Base-by-base conservation (phyloP, 2,888 invertebrate species). In the Andrena hattorfiana region DNA sequence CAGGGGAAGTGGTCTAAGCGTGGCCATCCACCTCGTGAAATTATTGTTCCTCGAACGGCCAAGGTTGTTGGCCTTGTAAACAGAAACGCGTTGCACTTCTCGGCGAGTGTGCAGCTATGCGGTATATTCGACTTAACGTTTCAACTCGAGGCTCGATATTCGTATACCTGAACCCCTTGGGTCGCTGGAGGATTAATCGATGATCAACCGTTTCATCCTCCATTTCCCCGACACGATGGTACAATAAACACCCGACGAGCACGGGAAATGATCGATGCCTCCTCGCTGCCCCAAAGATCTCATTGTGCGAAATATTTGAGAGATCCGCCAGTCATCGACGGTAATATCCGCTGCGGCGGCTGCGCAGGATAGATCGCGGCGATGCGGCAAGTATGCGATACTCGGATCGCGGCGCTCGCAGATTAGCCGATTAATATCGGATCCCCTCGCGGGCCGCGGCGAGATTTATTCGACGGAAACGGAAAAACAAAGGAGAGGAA, bases 321-420 rank as follows among this genome's bases (percentile, higher is more conserved):
- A 63, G 42, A 76, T 67, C 42, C 56, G 76, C 76, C 63, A 64
- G 81, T 81, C 74, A 77, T 68, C 70, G 81, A 51, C 69, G 64
- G 60, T 77, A 74, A 81, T 77, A 74, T 48, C 42, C 60, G 16
- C 26, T n/a, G 64, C 42, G 51, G 62, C 62, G 54, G 8, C 51
- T 6, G 59, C n/a, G 20, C 49, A 0, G 42, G 62, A 54, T 68
- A 28, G 69, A 76, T 63, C 30, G 63, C 26, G 32, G 20, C 42
- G 63, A 64, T 13, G 32, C 67, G 66, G 1, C 66, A n/a, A 42
- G 30, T 32, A 56, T 10, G 32, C 54, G 74, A 10, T 67, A 8
- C 56, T 28, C 48, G 26, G 28, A 6, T 56, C 54, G 13, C 16
- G 16, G 59, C 16, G 42, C 28, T 74, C 10, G 59, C 26, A 49